A percentile compares a stretch with the other conserved stretches of the same genome.
Conservation (phyloP, 1,140 invertebrate genomes). For the Cecropterus lyciades region DNA sequence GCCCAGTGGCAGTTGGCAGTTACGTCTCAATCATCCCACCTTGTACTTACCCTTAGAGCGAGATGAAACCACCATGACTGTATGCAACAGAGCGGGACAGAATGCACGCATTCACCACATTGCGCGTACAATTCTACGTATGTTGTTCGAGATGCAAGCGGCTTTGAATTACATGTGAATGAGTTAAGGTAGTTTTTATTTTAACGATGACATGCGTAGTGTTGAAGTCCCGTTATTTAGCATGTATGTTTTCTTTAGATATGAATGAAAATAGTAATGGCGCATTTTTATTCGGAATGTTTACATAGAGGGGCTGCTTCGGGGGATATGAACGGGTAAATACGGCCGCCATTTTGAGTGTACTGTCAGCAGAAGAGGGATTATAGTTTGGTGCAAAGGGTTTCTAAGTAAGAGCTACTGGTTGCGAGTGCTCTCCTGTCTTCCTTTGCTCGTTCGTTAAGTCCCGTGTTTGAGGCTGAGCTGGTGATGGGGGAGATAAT, state of each 20-base stretch:
- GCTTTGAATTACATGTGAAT: slow-evolving; percentile 12
- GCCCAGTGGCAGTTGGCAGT: slow-evolving; percentile 82
- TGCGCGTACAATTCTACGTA: slow-evolving; percentile 59
- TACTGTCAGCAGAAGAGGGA: slow-evolving; percentile 66
- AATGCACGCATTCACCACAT: slow-evolving; percentile 57
- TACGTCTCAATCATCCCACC: slow-evolving; percentile 80
- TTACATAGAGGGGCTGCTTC: slow-evolving; percentile 76
- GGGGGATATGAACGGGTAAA: slow-evolving; percentile 62
- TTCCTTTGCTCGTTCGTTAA: slow-evolving; percentile 8
- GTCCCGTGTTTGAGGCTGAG: slow-evolving; percentile 6
- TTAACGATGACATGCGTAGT: slow-evolving; percentile 29
- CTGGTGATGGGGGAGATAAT: slow-evolving; percentile 17
- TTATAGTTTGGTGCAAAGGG: slow-evolving; percentile 45
- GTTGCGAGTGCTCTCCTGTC: slow-evolving; percentile 21
- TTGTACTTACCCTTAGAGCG: slow-evolving; percentile 71
- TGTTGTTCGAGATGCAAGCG: not conserved
- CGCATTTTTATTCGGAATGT: slow-evolving; percentile 82
- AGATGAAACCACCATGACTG: slow-evolving; percentile 39
- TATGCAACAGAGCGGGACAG: slow-evolving; percentile 44
- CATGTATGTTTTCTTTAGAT: slow-evolving; percentile 84
- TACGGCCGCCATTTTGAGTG: slow-evolving; percentile 74
- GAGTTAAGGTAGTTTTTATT: slow-evolving; percentile 42
- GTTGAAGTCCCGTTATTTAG: slow-evolving; percentile 71
- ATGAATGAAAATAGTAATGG: slow-evolving; percentile 84
- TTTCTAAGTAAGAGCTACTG: slow-evolving; percentile 55